Evolutionary conservation across 1,140 invertebrate genomes (phyloP).

Genomic region (Brachionus koreanus): DNA sequence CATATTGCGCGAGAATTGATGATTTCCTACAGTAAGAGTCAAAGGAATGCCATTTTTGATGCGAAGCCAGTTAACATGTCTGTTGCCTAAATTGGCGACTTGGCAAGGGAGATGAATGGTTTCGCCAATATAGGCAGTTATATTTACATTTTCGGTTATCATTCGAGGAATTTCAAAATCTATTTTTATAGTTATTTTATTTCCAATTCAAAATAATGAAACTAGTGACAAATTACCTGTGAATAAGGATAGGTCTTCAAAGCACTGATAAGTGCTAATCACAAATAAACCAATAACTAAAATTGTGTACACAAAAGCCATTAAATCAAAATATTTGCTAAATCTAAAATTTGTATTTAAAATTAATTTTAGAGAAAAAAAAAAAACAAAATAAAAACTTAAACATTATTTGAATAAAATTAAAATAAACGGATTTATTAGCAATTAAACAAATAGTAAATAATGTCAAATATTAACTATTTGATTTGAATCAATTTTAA

Average conservation of each 20-base stretch:
- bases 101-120: slow-evolving; percentile 28
- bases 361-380: not conserved
- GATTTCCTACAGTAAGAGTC: slow-evolving; percentile 37
- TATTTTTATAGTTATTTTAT: not conserved
- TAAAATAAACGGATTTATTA: slow-evolving; percentile 22
- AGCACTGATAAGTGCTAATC: not conserved
- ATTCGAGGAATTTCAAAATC: not conserved
- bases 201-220: not conserved
- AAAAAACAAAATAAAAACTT: not conserved
- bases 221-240: not conserved
- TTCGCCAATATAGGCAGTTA: slow-evolving; percentile 1
- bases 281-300: not conserved
- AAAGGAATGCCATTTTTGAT: not conserved
- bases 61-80: slow-evolving; percentile 33
- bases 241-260: not conserved
- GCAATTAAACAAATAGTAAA: not conserved
- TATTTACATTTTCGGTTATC: not conserved
- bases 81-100: slow-evolving; percentile 2
- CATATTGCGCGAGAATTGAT: slow-evolving; percentile 33
- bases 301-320: not conserved
- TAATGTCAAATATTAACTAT: slow-evolving; percentile 20
- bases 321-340: not conserved
- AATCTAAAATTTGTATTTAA: not conserved
- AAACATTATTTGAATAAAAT: slow-evolving; percentile 11
- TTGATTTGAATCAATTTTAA: not conserved